These are phyloP conservation scores for Neosalanx taihuensis DNA, from an alignment of 2,797 vertebrate species.

Conservation along the genomic window DNA sequence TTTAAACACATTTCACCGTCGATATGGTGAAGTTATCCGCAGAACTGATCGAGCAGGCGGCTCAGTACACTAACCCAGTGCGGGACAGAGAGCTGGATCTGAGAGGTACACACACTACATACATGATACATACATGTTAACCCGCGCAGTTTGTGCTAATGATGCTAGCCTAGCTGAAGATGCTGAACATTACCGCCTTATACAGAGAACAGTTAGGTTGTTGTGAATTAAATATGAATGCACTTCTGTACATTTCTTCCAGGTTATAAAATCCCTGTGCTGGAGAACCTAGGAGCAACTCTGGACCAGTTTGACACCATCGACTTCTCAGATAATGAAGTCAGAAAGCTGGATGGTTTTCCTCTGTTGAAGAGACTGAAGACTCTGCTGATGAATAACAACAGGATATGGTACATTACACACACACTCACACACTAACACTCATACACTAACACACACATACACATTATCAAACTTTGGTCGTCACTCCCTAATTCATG, in stretches of 20 bases:
- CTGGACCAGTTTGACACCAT: constrained; percentile 96
- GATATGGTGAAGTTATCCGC: constrained; percentile 93
- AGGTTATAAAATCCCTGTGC: constrained; percentile 97
- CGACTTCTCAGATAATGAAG: constrained; percentile 96
- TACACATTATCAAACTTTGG: not conserved
- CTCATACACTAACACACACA: not conserved
- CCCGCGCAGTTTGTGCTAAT: not conserved
- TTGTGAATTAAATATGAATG: not conserved
- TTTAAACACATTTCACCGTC: not conserved
- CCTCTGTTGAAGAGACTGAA: constrained; percentile 88
- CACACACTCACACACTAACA: not conserved
- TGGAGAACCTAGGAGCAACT: constrained; percentile 94
- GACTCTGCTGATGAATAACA: constrained; percentile 93
- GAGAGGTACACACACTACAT: constrained; percentile 67
- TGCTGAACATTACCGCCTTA: too few species aligned
- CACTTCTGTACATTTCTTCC: not conserved
- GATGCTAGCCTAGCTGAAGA: too few species aligned
- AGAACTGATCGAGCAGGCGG: constrained; percentile 92
- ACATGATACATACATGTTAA: not conserved
- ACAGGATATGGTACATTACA: constrained; percentile 86
- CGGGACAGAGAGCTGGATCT: constrained; percentile 89
- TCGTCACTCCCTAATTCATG: not conserved
- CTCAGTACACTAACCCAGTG: constrained; percentile 91
- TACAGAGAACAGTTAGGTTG: not conserved
- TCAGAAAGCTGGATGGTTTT: constrained; percentile 93